Evolutionary conservation across 2,888 invertebrate genomes (phyloP).

Genomic region (Blastobasis lacticolella): DNA sequence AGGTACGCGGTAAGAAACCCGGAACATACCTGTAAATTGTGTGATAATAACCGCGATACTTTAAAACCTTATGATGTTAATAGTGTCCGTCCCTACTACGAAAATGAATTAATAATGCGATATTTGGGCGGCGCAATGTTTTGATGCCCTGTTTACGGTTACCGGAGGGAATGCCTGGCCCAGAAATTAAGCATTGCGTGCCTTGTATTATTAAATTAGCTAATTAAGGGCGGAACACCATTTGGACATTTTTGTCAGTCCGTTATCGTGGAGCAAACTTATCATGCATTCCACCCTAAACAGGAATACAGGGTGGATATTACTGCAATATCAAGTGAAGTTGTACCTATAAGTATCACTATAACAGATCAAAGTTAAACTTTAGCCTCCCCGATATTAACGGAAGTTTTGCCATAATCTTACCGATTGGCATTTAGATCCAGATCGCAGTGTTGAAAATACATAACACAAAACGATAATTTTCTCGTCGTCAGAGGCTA

Average conservation of each 20-base stretch:
- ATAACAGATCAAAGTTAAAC: background rate
- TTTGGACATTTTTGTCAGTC: background rate
- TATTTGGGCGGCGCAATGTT: no score
- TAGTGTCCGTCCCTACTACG: no score
- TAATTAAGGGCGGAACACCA: conserved; percentile 2
- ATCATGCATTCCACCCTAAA: background rate
- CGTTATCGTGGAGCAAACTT: background rate
- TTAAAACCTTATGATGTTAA: no score
- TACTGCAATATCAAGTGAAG: background rate
- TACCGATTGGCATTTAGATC: no score
- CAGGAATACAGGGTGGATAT: background rate
- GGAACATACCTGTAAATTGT: no score
- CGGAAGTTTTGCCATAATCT: no score
- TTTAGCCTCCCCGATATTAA: background rate
- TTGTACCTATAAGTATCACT: background rate
- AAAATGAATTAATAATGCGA: no score
- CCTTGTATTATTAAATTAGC: conserved; percentile 5
- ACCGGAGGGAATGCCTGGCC: background rate
- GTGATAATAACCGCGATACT: no score
- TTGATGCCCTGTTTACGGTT: background rate
- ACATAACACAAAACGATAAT: no score
- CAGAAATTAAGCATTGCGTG: conserved; percentile 1
- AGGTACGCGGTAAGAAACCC: no score
- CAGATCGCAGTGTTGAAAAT: no score
- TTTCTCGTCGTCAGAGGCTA: no score